phyloP scores from a whole-genome alignment of 2,888 invertebrate genomes.

The Sphaerophoria rueppellii region DNA sequence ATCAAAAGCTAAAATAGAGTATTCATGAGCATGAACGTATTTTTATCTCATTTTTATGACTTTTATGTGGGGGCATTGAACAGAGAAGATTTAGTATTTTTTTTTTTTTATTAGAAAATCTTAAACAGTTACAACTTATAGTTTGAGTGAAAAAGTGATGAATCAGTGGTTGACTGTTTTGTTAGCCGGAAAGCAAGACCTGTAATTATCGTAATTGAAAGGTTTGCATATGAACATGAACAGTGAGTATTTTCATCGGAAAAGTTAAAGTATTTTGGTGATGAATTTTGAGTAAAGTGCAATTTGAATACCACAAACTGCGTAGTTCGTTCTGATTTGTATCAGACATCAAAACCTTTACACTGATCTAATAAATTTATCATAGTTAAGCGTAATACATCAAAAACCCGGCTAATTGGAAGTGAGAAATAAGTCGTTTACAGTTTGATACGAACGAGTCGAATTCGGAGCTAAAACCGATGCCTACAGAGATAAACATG shows the following conservation, averaged over 20 bases:
- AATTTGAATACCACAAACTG: too few relatives aligned
- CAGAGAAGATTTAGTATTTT: conserved; percentile 50
- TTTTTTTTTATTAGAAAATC: conserved; percentile 54
- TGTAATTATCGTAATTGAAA: background rate
- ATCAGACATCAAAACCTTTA: too few relatives aligned
- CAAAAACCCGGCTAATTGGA: too few relatives aligned
- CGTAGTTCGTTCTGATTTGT: too few relatives aligned
- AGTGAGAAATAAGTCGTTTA: too few relatives aligned
- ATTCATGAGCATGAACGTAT: conserved; percentile 65
- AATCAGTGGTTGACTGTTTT: conserved; percentile 17
- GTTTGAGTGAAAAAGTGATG: conserved; percentile 16
- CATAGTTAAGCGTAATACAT: too few relatives aligned
- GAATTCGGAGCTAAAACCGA: too few relatives aligned
- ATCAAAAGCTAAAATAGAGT: conserved; percentile 57
- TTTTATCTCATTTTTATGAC: conserved; percentile 11
- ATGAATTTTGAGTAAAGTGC: background rate
- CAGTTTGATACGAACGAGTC: too few relatives aligned
- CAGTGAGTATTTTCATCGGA: background rate
- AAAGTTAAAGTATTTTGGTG: background rate
- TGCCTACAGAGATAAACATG: too few relatives aligned
- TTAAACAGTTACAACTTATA: background rate
- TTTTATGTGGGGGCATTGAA: conserved; percentile 72
- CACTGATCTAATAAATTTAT: too few relatives aligned
- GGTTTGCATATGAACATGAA: too few relatives aligned
- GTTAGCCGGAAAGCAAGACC: background rate